Base-by-base conservation (phyloP, 2,797 vertebrate species). In the Tangara arthus region DNA sequence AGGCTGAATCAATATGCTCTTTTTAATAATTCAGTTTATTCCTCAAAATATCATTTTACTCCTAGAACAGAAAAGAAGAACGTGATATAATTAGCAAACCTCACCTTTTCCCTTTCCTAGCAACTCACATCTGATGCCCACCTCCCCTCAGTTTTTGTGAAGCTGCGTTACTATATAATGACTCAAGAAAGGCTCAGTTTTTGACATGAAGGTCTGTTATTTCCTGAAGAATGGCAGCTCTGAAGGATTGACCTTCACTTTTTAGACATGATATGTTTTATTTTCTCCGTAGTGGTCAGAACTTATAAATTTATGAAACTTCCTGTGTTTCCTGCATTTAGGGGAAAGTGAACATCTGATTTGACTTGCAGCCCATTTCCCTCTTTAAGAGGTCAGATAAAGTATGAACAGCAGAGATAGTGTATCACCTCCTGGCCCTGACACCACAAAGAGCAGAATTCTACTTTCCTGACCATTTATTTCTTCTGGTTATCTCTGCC, bases 11-110 rank as follows among this genome's bases (percentile, higher is more conserved):
- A 96, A 91, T 96, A 84, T 63, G 21, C 4, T 91, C 56, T 49
- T 87, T 94, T 95, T 82, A 96, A 97, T 96, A 96, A 97, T 88
- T 95, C 55, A 94, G n/a, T 93, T 86, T 89, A 75, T 92, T 83
- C 79, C 60, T 93, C 80, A 85, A 97, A 96, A 92, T 82, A 84
- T 14, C 3, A 59, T 80, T 92, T 93, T 24, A 68, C 34, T 49
- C 16, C 55, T 94, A 61, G 85, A 95, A 90, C 8, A 90, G 90
- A 96, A 96, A 96, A 94, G 81, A 90, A 96, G 78, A 77, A 73
- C n/a, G 42, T 46, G 30, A n/a, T 27, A 64, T 82, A 65, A 69
- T 86, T 59, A 80, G 50, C 22, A 79, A 89, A 73, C 35, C 9
- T 90, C n/a, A 69, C 55, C 7, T 70, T 79, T 35, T 81, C 59